Evolutionary conservation across 1,140 invertebrate genomes (phyloP).

Genomic region (Nylanderia fulva): DNA sequence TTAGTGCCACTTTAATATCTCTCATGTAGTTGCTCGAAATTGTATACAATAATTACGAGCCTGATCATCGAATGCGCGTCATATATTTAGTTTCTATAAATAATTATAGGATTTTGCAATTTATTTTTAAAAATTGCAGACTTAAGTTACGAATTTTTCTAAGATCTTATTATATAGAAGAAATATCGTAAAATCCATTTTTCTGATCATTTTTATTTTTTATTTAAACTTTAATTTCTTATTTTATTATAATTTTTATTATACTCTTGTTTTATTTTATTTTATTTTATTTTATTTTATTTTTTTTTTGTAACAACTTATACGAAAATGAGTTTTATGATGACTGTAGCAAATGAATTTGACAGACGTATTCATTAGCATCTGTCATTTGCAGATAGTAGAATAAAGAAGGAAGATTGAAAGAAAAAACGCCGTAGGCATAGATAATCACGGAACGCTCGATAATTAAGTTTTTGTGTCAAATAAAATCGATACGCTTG

Average conservation of each 20-base stretch:
- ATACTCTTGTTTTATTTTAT: no score
- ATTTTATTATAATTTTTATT: constrained; percentile 2
- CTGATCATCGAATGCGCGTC: background rate
- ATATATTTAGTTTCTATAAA: background rate
- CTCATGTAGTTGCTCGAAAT: background rate
- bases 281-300: background rate
- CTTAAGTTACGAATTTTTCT: background rate
- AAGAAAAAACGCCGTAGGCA: background rate
- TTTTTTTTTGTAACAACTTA: background rate
- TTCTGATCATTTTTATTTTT: background rate
- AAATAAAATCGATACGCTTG: constrained; percentile 33
- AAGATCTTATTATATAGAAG: background rate
- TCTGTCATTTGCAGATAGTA: background rate
- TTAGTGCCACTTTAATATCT: constrained; percentile 1
- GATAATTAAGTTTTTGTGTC: constrained; percentile 34
- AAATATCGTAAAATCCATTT: background rate
- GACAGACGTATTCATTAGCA: background rate
- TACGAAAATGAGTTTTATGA: background rate
- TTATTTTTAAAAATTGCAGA: background rate
- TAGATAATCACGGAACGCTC: background rate
- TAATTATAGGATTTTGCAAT: background rate
- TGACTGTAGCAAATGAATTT: background rate
- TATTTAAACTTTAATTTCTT: no score
- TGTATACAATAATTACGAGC: background rate
- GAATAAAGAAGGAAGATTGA: background rate